Evolutionary conservation across 2,113 vertebrate species (phyloP), one percentile per base, ranked within the genome.

Genomic region (Cricetomys ansorgei): DNA sequence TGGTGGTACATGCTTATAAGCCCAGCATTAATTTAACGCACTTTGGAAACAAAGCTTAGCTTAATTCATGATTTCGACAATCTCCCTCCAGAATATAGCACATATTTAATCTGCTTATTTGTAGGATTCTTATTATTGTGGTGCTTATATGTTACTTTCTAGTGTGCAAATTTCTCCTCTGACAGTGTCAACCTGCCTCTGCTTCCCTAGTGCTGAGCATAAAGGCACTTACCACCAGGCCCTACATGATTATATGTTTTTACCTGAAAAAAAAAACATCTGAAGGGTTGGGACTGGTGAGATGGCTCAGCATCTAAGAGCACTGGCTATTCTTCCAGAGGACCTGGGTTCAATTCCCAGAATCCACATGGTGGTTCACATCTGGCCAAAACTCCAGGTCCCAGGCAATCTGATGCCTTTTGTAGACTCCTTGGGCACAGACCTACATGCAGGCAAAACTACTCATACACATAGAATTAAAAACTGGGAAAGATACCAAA

Each of bases 21-120:
- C 31, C 45, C 10, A 86, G 17, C 64, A n/a, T n/a, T n/a, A n/a
- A n/a, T n/a, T n/a, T n/a, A n/a, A n/a, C n/a, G n/a, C n/a, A 86
- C 43, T 86, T 17, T 31, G 27, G 81, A 34, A 29, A 37, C 7
- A 37, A 34, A 34, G 23, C 53, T 84, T 67, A 40, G 88, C 89
- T 84, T 88, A 96, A 88, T 34, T 95, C 27, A 12, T 64, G 62
- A 94, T 75, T 34, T 23, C 59, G 34, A 79, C 45, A 92, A 67
- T 69, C 43, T 80, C 59, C 23, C 53, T 43, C 21, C 85, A 43
- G 75, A 73, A 92, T 62, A 65, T 92, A 89, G 81, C 73, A 92
- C 53, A 75, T 93, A 90, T 81, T 89, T 94, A 88, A 64, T 91
- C 84, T 50, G 34, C 34, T 93, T 53, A 73, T 75, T 59, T 75